Evolutionary conservation across 2,113 vertebrate species (phyloP).

Genomic region (Lepisosteus oculatus): DNA sequence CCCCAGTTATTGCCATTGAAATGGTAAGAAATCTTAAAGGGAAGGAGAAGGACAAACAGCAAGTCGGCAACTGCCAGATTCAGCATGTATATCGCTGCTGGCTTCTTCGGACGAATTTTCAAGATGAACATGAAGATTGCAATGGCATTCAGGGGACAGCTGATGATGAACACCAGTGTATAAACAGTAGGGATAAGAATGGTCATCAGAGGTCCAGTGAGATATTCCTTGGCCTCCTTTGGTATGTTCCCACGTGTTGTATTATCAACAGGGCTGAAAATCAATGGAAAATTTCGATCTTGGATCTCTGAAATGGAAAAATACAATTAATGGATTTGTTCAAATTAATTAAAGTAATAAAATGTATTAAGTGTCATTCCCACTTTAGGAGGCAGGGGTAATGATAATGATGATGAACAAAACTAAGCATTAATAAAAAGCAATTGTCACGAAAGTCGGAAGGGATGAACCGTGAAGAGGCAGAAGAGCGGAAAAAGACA

Average conservation of each 20-base stretch:
- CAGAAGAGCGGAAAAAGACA: too few species aligned
- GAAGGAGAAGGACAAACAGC: constrained; percentile 80
- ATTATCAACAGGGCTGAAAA: constrained; percentile 5
- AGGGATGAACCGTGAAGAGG: too few species aligned
- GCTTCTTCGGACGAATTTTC: constrained; percentile 78
- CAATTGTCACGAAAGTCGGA: too few species aligned
- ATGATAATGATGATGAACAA: too few species aligned
- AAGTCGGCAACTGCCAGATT: constrained; percentile 85
- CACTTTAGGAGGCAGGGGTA: too few species aligned
- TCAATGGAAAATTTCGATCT: constrained; percentile 58
- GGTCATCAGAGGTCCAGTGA: constrained; percentile 71
- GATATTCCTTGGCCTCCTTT: constrained; percentile 59
- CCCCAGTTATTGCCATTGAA: constrained; percentile 84
- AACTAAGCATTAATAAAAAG: too few species aligned
- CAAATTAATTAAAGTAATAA: too few species aligned
- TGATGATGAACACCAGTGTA: constrained; percentile 70
- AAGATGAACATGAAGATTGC: constrained; percentile 75
- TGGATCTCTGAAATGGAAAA: constrained; percentile 39
- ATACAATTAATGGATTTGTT: neutral
- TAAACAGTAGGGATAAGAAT: constrained; percentile 81
- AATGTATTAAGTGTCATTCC: too few species aligned
- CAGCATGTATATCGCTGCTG: constrained; percentile 87
- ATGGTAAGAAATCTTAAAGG: constrained; percentile 87
- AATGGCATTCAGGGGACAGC: constrained; percentile 81
- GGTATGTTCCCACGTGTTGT: constrained; percentile 52